A percentile compares a stretch with the other conserved stretches of the same genome.
Evolutionary conservation across 2,888 invertebrate species (phyloP).

Genomic region (Ptilodon capucinus): DNA sequence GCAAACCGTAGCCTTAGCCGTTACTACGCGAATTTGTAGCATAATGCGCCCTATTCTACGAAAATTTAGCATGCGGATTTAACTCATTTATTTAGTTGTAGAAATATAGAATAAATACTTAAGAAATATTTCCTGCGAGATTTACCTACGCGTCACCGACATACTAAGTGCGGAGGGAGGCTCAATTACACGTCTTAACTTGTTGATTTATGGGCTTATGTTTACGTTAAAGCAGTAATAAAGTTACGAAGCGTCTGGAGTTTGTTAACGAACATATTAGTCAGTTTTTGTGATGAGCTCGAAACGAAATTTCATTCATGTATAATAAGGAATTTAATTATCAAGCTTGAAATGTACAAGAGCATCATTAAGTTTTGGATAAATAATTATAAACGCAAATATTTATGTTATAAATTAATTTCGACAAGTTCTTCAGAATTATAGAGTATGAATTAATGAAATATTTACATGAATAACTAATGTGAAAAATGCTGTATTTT

Average conservation of each 20-base stretch:
- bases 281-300: background rate
- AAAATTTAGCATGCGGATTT: too few relatives aligned
- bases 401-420: too few relatives aligned
- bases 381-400: too few relatives aligned
- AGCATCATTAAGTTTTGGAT: too few relatives aligned
- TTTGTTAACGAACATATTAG: background rate
- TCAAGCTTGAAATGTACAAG: too few relatives aligned
- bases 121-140: background rate
- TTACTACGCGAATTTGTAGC: background rate
- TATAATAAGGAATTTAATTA: background rate
- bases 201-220: slow-evolving; percentile 9
- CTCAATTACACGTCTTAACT: slow-evolving; percentile 1
- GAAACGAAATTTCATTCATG: background rate
- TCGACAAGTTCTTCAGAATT: too few relatives aligned
- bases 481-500: too few relatives aligned
- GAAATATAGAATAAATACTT: background rate
- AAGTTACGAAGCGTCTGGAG: background rate
- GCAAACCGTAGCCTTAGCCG: background rate
- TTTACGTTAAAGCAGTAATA: slow-evolving; percentile 3
- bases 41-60: background rate
- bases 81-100: background rate
- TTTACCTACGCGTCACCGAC: background rate
- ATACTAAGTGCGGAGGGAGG: background rate
- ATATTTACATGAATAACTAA: too few relatives aligned
- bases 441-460: too few relatives aligned